Evolutionary conservation across 2,888 invertebrate genomes (phyloP).

Genomic region (Pocota personata): DNA sequence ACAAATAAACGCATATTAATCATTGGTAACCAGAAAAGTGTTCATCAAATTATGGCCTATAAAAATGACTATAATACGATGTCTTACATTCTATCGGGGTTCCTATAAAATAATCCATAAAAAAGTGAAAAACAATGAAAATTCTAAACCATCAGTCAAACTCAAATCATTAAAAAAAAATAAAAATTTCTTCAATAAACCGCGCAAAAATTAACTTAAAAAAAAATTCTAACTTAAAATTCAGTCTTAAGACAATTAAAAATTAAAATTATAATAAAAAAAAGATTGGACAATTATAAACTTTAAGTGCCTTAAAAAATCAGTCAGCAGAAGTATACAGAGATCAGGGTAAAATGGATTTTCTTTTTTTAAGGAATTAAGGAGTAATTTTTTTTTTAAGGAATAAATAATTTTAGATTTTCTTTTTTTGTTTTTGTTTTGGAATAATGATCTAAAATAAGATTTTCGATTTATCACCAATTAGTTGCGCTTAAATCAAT

Average conservation of each 20-base stretch:
- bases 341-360: constrained; percentile 62
- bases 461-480: constrained; percentile 62
- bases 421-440: constrained; percentile 20
- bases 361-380: constrained; percentile 34
- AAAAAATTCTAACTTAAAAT: constrained; percentile 58
- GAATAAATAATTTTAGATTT: constrained; percentile 27
- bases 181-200: neutral
- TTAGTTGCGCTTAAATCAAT: constrained; percentile 58
- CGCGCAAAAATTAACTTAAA: constrained; percentile 34
- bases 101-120: constrained; percentile 8
- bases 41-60: constrained; percentile 50
- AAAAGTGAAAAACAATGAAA: neutral
- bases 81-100: constrained; percentile 25
- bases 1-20: neutral
- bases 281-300: constrained; percentile 53
- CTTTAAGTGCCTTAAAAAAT: constrained; percentile 65
- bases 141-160: constrained; percentile 34
- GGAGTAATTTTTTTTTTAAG: constrained; percentile 45
- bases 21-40: constrained; percentile 26
- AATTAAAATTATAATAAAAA: constrained; percentile 35
- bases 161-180: neutral
- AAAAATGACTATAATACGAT: constrained; percentile 59
- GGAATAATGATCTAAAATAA: constrained; percentile 51
- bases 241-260: constrained; percentile 69
- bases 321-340: constrained; percentile 70